Base-by-base conservation (phyloP, 2,888 invertebrate genomes). In the Lissocephala sabroskyi region DNA sequence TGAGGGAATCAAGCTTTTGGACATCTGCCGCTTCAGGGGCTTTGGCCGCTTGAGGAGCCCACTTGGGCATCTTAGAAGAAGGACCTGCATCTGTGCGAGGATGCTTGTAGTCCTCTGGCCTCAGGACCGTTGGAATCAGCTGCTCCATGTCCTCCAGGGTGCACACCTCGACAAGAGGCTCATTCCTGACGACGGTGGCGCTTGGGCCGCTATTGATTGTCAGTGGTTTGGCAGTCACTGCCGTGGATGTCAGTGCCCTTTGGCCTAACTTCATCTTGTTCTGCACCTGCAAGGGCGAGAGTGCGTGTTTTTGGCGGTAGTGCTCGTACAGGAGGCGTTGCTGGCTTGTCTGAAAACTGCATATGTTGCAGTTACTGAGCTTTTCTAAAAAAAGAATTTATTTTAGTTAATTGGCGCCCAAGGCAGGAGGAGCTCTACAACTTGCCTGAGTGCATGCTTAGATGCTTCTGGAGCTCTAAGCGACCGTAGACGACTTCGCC, bases 381-480 rank as follows among this genome's bases (percentile, higher is more conserved):
- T 67, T 58, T 44, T 77, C 77, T 77, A n/a, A n/a, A 10, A 11
- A 18, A 30, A 16, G 10, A 29, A 19, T 23, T 7, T 37, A 41
- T 18, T 30, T n/a, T 6, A 5, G 16, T 41, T 30, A 18, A 7
- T 9, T 2, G 14, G 7, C 14, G 11, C 16, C 2, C 33, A 33
- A 35, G 3, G 23, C 18, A 37, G 2, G n/a, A 26, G 1, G 16
- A 7, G 9, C 35, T 7, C 14, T 23, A 16, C 6, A 36, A 44
- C 46, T 44, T 63, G 81, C 82, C 80, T 48, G 77, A 52, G 48
- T 81, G 81, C 40, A 75, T 47, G 13, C 76, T 76, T 9, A 81
- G 64, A 23, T 81, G 81, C 35, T 79, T 68, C 41, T 79, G 79
- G 1, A 81, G 56, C 18, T 77, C 70, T 52, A 67, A 39, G 5